Conservation (phyloP, 2,888 invertebrate species). For the Nasonia oneida region DNA sequence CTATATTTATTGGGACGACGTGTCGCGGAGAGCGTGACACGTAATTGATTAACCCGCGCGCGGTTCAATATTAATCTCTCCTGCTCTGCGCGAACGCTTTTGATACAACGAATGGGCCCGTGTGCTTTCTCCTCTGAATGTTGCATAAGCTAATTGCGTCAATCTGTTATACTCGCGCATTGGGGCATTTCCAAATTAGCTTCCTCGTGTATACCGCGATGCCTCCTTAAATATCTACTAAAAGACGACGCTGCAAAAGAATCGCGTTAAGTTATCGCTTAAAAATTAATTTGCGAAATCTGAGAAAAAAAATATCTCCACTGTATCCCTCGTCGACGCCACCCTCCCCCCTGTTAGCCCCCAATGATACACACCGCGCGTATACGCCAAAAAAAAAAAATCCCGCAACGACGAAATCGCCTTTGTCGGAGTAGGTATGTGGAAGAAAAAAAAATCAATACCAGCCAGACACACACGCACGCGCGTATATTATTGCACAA, state of each 20-base stretch:
- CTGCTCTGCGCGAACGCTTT: background rate
- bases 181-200: background rate
- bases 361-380: background rate
- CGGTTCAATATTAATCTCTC: background rate
- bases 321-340: too few relatives aligned
- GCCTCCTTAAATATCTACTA: background rate
- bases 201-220: too few relatives aligned
- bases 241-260: background rate
- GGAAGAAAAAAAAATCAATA: slow-evolving; percentile 38
- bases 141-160: slow-evolving; percentile 11
- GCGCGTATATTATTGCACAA: background rate
- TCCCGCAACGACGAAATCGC: slow-evolving; percentile 19
- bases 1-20: slow-evolving; percentile 7
- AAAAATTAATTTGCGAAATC: too few relatives aligned
- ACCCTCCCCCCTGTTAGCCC: background rate
- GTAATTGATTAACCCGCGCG: background rate
- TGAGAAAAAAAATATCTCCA: too few relatives aligned
- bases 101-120: background rate
- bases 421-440: slow-evolving; percentile 9
- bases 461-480: background rate
- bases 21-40: background rate
- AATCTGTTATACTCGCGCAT: background rate
- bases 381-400: slow-evolving; percentile 32
- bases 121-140: background rate
- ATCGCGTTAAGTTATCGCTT: too few relatives aligned